Base-by-base conservation (phyloP, 2,113 vertebrate genomes). In the Gnathonemus echidnorhynchus region DNA sequence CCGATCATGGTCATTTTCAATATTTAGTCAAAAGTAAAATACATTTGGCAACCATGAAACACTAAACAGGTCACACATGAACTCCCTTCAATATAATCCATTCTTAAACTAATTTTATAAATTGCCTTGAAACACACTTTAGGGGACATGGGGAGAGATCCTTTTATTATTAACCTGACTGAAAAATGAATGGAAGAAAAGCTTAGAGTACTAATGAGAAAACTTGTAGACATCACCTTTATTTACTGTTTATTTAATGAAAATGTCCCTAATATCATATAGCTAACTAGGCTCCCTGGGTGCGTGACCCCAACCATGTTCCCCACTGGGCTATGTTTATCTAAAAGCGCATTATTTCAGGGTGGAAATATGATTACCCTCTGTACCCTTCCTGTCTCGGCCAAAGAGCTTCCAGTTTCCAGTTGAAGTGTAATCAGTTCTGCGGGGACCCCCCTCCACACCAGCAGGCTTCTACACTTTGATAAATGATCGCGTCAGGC, bases 401-500 rank as follows among this genome's bases (percentile, higher is more conserved):
- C 97, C 96, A 98, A 97, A 98, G 96, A 95, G 96, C 97, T 97
- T 98, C 97, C 96, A 96, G 97, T 97, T 97, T 97, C 96, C 95
- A 97, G 96, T 95, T 94, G 96, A 95, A 95, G 97, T 95, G 96
- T 98, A 98, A 96, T 96, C 97, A 97, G 96, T 94, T 96, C 97
- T 97, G 96, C 95, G 95, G 97, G 24, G 97, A 97, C 97, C 96
- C 96, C 96, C 97, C 96, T 95, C 95, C 97, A 96, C 96, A 94
- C 94, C 92, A 95, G 21, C 13, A 50, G 19, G 49, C 49, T n/a
- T 95, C 95, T 95, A 95, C 96, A 96, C 97, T 96, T 98, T 99
- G 98, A 99, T 99, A 99, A 99, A 99, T 99, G 98, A 99, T 97
- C 97, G 95, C 98, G 98, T 99, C 98, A 99, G 94, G 94, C 96